A percentile compares a stretch with the other conserved stretches of the same genome.
Evolutionary conservation across 2,113 vertebrate species (phyloP).

Genomic region (Erythrolamprus reginae): DNA sequence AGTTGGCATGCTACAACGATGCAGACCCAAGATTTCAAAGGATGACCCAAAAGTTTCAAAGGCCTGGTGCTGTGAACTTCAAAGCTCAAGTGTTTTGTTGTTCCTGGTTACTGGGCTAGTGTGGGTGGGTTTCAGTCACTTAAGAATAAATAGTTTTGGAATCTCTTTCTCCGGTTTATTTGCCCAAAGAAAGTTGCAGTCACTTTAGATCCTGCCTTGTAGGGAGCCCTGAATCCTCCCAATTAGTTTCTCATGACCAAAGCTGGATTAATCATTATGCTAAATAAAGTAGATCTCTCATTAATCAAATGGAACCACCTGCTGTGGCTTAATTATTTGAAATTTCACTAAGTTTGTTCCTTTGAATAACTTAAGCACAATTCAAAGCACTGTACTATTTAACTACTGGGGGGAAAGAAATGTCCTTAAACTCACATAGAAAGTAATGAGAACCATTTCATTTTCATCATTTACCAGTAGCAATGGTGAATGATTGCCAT

Average conservation of each 20-base stretch:
- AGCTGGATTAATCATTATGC: constrained; percentile 11
- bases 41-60: constrained; percentile 17
- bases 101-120: not conserved
- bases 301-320: not conserved
- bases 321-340: constrained; percentile 9
- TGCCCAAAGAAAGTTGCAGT: constrained; percentile 3
- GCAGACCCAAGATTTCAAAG: constrained; percentile 4
- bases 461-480: not conserved
- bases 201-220: not conserved
- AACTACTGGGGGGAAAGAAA: not conserved
- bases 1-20: not conserved
- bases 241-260: not conserved
- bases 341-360: not conserved
- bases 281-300: not conserved
- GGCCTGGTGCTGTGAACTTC: not conserved
- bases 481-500: not conserved
- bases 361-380: not conserved
- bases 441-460: not conserved
- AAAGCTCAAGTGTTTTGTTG: not conserved
- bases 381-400: not conserved
- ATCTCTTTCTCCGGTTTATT: constrained; percentile 5
- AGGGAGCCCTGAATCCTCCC: not conserved
- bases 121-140: not conserved
- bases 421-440: not conserved
- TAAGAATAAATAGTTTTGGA: not conserved